These are phyloP conservation scores for Molossus molossus DNA, from an alignment of 2,797 vertebrate species.

Conservation along the genomic window DNA sequence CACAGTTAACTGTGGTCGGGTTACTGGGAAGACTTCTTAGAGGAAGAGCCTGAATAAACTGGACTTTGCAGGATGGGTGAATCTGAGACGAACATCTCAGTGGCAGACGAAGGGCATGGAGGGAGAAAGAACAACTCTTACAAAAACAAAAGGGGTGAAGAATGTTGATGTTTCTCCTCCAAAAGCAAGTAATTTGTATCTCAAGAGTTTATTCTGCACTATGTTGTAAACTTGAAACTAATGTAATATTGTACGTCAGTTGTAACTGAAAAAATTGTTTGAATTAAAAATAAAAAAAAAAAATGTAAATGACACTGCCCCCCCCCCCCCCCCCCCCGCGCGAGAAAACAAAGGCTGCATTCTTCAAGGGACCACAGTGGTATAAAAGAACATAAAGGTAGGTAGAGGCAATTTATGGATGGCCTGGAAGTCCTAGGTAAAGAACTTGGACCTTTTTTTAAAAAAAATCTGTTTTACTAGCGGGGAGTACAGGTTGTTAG, in stretches of 20 bases:
- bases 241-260: neutral
- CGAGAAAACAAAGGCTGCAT: neutral
- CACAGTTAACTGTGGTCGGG: neutral
- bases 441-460: neutral
- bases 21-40: neutral
- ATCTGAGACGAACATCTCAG: neutral
- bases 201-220: neutral
- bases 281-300: neutral
- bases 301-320: neutral
- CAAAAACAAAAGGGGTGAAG: slow-evolving; percentile 34
- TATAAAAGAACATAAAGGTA: neutral
- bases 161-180: neutral
- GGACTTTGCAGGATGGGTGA: neutral
- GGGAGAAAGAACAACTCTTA: neutral
- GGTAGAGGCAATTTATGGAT: neutral
- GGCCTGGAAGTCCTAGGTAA: neutral
- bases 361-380: neutral
- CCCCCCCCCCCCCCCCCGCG: neutral
- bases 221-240: neutral
- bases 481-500: neutral
- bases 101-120: neutral
- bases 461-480: neutral
- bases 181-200: neutral
- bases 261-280: neutral
- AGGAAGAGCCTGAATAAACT: neutral